Evolutionary conservation across 2,797 vertebrate genomes (phyloP).

Genomic region (Lagorchestes hirsutus): DNA sequence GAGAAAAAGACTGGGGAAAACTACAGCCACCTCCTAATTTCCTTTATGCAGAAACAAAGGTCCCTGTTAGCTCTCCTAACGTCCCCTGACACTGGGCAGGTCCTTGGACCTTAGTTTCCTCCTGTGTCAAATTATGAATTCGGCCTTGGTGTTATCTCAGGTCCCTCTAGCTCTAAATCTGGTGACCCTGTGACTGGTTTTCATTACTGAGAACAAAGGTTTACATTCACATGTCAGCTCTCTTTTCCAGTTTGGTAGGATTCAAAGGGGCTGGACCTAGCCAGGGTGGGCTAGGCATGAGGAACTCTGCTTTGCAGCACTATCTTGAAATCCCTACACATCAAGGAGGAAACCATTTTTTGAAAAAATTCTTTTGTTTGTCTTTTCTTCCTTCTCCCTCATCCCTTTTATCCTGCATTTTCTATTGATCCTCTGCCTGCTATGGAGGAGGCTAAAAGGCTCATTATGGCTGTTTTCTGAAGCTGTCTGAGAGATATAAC

Average conservation of each 20-base stretch:
- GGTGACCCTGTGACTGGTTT: not conserved
- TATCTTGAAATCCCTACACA: not conserved
- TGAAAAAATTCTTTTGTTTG: not conserved
- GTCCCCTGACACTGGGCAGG: not conserved
- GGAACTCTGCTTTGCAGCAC: not conserved
- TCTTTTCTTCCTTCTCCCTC: not conserved
- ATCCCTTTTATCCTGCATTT: not conserved
- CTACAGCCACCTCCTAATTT: not conserved
- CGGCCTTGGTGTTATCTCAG: not conserved
- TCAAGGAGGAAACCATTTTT: not conserved
- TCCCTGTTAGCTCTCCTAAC: not conserved
- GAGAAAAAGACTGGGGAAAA: not conserved
- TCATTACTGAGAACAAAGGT: slow-evolving; percentile 1
- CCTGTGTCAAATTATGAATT: slow-evolving; percentile 3
- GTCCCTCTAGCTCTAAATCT: not conserved
- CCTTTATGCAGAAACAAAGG: not conserved
- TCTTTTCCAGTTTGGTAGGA: not conserved
- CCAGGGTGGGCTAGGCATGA: not conserved
- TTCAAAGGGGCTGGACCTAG: not conserved
- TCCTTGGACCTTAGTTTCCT: not conserved
- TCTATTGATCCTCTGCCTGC: not conserved
- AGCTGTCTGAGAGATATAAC: not conserved
- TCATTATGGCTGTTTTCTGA: not conserved
- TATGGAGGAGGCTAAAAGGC: not conserved
- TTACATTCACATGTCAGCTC: not conserved